Base-by-base conservation (phyloP, 37 sponge, comb jelly and placozoan genomes). In the Mnemiopsis leidyi region DNA sequence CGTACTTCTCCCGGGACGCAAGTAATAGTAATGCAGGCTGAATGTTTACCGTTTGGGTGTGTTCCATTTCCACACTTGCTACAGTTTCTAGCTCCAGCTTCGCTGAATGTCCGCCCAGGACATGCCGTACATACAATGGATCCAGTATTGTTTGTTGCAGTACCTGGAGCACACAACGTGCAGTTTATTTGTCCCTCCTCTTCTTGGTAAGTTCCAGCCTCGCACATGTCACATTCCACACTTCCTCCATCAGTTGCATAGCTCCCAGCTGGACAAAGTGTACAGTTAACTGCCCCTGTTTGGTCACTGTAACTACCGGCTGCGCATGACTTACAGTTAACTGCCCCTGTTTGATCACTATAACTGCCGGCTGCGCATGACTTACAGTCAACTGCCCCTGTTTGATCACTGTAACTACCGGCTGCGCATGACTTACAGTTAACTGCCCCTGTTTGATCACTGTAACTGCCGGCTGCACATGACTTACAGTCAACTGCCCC, bases 1-100 rank as follows among this genome's bases (percentile, higher is more conserved):
- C 82, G 31, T 23, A 5, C 16, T 38, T 79, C 82, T 16, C 82
- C 82, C 82, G 82, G 82, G 23, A 79, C 82, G 35, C 82, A 79
- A 36, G 3, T 26, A 26, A 36, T 23, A 9, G 18, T 38, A 29
- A 79, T 23, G 35, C 82, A 79, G 28, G 18, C 28, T 13, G 18
- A 21, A 7, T 26, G 28, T 36, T 79, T 36, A 5, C 1, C 5
- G 38, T 79, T 26, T 31, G 82, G 82, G 82, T 79, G 82, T 21
- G 82, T 35, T 9, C 23, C 36, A 5, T 3, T 23, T 29, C 26
- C 82, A 29, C 82, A 79, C 23, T 79, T 23, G 16, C 20, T 35
- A 39, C 90, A 85, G 48, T 40, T 34, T 16, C 36, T 32, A 28
- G 79, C 33, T 16, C 79, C 79, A 28, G 36, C 32, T 20, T 34